Evolutionary conservation across 2,113 vertebrate genomes (phyloP).

Genomic region (Trogon melanurus): DNA sequence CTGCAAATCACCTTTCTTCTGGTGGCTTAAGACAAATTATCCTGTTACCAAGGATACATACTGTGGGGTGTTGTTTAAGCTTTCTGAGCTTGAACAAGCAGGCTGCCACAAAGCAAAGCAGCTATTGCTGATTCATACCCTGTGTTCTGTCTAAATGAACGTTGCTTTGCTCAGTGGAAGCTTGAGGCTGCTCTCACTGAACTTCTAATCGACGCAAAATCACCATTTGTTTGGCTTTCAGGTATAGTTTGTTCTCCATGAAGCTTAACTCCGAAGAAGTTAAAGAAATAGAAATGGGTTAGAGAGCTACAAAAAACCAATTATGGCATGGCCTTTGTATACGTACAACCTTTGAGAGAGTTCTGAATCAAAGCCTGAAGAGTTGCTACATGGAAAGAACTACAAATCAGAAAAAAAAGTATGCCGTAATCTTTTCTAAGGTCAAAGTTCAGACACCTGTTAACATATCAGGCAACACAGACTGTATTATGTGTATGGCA

Average conservation of each 20-base stretch:
- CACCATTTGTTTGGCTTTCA: neutral
- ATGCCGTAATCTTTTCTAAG: neutral
- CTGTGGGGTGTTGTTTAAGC: neutral
- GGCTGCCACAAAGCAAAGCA: neutral
- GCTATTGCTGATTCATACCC: conserved; percentile 6
- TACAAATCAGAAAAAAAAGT: neutral
- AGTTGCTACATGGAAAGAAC: neutral
- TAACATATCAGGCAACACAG: neutral
- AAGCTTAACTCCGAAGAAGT: neutral
- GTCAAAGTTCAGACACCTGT: neutral
- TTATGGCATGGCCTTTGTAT: neutral
- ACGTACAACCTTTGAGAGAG: neutral
- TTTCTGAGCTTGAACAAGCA: neutral
- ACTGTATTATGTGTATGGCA: neutral
- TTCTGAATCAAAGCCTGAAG: neutral
- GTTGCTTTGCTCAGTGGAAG: neutral
- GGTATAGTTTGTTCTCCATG: neutral
- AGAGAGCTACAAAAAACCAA: neutral
- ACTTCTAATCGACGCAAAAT: neutral
- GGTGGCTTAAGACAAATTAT: neutral
- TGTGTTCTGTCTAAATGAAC: neutral
- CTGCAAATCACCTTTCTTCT: neutral
- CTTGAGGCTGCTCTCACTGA: neutral
- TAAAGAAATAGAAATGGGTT: neutral
- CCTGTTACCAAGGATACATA: neutral